Evolutionary conservation across 2,888 invertebrate genomes (phyloP).

Genomic region (Prionchulus punctatus): DNA sequence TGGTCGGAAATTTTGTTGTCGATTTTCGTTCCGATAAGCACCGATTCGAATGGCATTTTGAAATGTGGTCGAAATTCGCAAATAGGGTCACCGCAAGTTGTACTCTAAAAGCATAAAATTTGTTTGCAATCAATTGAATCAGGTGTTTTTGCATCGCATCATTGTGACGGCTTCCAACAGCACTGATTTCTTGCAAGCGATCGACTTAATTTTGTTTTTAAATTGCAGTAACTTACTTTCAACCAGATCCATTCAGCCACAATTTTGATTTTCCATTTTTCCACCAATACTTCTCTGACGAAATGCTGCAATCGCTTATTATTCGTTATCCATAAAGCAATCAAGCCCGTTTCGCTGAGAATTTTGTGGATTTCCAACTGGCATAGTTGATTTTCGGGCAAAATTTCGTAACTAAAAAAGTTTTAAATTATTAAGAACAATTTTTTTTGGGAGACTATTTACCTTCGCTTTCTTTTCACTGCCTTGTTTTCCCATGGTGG

Average conservation of each 20-base stretch:
- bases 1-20: too few relatives aligned
- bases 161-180: too few relatives aligned
- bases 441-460: slow-evolving; percentile 6
- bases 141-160: too few relatives aligned
- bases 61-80: slow-evolving; percentile 48
- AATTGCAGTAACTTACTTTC: slow-evolving; percentile 46
- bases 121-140: too few relatives aligned
- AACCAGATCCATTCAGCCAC: slow-evolving; percentile 70
- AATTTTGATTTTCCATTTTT: slow-evolving; percentile 56
- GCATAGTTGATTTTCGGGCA: slow-evolving; percentile 56
- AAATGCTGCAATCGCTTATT: slow-evolving; percentile 51
- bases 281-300: slow-evolving; percentile 52
- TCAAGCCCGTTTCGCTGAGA: slow-evolving; percentile 46
- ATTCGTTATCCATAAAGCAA: slow-evolving; percentile 86
- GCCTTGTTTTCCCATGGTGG: slow-evolving; percentile 95
- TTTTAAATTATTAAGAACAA: not conserved
- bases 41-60: slow-evolving; percentile 73
- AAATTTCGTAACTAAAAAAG: slow-evolving; percentile 53
- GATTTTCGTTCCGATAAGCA: slow-evolving; percentile 48
- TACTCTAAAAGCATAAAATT: slow-evolving; percentile 43
- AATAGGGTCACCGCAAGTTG: slow-evolving; percentile 50
- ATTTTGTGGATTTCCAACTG: slow-evolving; percentile 52
- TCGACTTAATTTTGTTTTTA: too few relatives aligned
- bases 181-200: too few relatives aligned
- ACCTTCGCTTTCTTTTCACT: slow-evolving; percentile 50